Base-by-base conservation (phyloP, 2,888 invertebrate species). In the Thumatha senex region DNA sequence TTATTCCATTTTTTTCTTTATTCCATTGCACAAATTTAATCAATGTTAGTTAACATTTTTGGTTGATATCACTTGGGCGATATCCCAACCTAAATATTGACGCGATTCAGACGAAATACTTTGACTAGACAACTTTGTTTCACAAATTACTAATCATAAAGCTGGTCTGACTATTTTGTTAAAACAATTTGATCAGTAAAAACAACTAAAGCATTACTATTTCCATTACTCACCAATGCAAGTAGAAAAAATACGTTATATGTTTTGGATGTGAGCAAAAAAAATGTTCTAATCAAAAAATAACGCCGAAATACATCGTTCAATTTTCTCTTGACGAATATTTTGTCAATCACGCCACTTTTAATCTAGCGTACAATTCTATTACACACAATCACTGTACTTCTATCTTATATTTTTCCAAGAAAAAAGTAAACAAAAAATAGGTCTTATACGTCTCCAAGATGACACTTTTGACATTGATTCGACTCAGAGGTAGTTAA, bases 381-480 rank as follows among this genome's bases (percentile, higher is more conserved):
- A 46, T 29, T 5, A 33, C n/a, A 33, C 15, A 14, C 34, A 43
- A 43, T 39, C 13, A 40, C 30, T 18, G 12, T n/a, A 42, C 4
- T 40, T 47, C 0, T 30, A 40, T 47, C 29, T 40, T 7, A 14
- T 12, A 31, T 33, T 38, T 31, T 40, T n/a, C n/a, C 14, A 8
- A 29, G 10, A 15, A 35, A 41, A 41, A 30, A 38, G 10, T 31
- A 48, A 38, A 48, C 38, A 48, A 42, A 48, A 48, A 43, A 39
- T 29, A 13, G 24, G 12, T 43, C 31, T 48, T 3, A 8, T 33
- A 7, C 38, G 30, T 24, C 38, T 49, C 14, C 24, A 38, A 38
- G 34, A 41, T 51, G 46, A 51, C 51, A 46, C 40, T 8, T 38
- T 29, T 46, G 46, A 42, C 51, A 46, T 51, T 51, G 45, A 14